Evolutionary conservation across 2,797 vertebrate species (phyloP).

Genomic region (Leptoclinus maculatus): DNA sequence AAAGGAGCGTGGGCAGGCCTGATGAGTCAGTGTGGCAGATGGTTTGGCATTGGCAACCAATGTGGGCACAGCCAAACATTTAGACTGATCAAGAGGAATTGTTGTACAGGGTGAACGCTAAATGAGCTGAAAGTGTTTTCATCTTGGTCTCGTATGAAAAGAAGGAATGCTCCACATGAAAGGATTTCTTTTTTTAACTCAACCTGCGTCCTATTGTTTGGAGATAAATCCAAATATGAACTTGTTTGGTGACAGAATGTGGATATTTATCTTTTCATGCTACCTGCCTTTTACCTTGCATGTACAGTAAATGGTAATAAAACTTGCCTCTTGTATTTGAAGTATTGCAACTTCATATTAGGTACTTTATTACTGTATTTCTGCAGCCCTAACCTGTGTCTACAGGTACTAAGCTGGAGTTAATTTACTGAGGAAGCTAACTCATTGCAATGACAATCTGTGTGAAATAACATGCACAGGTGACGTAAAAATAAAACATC

Average conservation of each 20-base stretch:
- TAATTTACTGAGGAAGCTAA: neutral
- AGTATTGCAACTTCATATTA: neutral
- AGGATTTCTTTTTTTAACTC: neutral
- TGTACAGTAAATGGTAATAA: neutral
- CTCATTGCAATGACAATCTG: neutral
- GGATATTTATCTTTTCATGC: slow-evolving; percentile 4
- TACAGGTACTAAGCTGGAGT: neutral
- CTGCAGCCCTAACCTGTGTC: neutral
- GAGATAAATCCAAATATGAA: neutral
- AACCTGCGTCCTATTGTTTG: neutral
- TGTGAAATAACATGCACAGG: neutral
- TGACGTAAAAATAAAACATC: neutral
- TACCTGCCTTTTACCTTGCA: neutral
- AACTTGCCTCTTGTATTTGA: neutral
- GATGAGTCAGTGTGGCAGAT: slow-evolving; percentile 79
- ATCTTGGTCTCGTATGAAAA: neutral
- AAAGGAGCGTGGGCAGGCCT: slow-evolving; percentile 57
- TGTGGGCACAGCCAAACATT: slow-evolving; percentile 59
- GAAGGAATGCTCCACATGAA: neutral
- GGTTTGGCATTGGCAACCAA: slow-evolving; percentile 67
- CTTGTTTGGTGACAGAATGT: neutral
- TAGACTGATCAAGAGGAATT: slow-evolving; percentile 40
- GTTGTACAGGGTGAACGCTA: slow-evolving; percentile 30
- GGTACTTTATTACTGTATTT: neutral
- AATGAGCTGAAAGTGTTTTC: slow-evolving; percentile 9